Conservation (phyloP, 2,113 vertebrate species). For the Heliornis fulica region DNA sequence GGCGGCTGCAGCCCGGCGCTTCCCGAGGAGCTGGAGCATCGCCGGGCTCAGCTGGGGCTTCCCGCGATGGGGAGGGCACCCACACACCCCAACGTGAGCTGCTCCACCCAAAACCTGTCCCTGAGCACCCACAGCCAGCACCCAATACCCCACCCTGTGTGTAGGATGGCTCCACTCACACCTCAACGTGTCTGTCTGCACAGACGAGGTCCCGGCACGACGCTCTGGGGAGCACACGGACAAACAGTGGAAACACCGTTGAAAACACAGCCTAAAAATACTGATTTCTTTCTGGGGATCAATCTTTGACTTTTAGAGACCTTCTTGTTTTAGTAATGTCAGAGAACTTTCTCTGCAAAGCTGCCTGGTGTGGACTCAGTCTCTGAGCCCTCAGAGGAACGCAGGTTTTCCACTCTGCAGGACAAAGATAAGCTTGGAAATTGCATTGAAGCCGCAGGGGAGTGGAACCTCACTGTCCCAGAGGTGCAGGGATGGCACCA, state of each 20-base stretch:
- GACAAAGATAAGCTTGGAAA: not conserved
- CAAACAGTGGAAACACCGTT: not conserved
- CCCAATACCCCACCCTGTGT: not conserved
- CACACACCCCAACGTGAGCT: rapidly evolving
- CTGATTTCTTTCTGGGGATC: not conserved
- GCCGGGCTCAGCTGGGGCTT: not conserved
- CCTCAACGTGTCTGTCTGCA: not conserved
- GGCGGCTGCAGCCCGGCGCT: not conserved
- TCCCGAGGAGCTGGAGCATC: not conserved
- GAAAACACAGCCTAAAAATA: not conserved
- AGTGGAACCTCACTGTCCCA: not conserved
- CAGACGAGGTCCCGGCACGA: not conserved
- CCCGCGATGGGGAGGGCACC: rapidly evolving
- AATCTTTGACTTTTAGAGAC: not conserved
- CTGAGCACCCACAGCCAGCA: not conserved
- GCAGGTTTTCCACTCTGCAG: not conserved
- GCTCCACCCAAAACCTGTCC: not conserved
- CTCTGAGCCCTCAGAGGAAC: not conserved
- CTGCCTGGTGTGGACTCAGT: not conserved
- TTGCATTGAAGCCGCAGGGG: not conserved
- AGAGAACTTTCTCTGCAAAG: not conserved
- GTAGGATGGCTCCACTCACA: not conserved
- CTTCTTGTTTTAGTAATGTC: not conserved
- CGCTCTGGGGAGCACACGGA: not conserved
- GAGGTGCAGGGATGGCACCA: not conserved